These are phyloP conservation scores for Hypsopygia costalis DNA, from an alignment of 2,888 invertebrate species.

Conservation along the genomic window DNA sequence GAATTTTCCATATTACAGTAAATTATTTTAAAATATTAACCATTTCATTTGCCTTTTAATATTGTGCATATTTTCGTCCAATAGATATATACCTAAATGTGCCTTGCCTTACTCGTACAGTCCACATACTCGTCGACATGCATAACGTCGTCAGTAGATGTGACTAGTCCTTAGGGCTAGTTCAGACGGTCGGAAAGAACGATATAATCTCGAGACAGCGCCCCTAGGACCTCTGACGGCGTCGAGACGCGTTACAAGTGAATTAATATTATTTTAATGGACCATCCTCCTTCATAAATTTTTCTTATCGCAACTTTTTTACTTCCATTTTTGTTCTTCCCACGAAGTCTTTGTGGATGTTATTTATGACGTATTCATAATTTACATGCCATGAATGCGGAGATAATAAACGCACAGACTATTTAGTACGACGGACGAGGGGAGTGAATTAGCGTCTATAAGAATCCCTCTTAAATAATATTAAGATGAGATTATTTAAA, in stretches of 20 bases:
- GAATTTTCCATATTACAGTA: no score
- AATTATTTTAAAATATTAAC: no score
- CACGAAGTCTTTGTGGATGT: slow-evolving; percentile 17
- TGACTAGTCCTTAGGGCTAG: slow-evolving; percentile 5
- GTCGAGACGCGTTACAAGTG: slow-evolving; percentile 17
- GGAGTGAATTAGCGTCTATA: neutral
- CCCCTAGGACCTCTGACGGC: slow-evolving; percentile 13
- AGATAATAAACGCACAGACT: neutral
- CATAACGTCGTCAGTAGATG: no score
- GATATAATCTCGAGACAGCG: slow-evolving; percentile 14
- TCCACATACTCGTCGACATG: no score
- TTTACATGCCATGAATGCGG: slow-evolving; percentile 15
- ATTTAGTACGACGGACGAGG: neutral
- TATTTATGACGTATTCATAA: slow-evolving; percentile 22
- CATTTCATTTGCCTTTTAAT: no score
- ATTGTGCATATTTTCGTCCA: no score
- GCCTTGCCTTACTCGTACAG: no score
- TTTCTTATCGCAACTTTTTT: slow-evolving; percentile 57
- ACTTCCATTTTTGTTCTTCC: slow-evolving; percentile 15
- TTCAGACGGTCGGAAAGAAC: slow-evolving; percentile 7
- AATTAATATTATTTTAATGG: slow-evolving; percentile 41
- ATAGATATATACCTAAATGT: no score
- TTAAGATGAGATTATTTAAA: neutral
- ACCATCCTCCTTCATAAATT: slow-evolving; percentile 57
- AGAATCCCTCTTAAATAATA: no score